Percentiles rank a stretch among this genome's conserved stretches.
These are phyloP conservation scores for Crenichthys baileyi DNA, from an alignment of 2,797 vertebrate genomes.

Conservation along the genomic window DNA sequence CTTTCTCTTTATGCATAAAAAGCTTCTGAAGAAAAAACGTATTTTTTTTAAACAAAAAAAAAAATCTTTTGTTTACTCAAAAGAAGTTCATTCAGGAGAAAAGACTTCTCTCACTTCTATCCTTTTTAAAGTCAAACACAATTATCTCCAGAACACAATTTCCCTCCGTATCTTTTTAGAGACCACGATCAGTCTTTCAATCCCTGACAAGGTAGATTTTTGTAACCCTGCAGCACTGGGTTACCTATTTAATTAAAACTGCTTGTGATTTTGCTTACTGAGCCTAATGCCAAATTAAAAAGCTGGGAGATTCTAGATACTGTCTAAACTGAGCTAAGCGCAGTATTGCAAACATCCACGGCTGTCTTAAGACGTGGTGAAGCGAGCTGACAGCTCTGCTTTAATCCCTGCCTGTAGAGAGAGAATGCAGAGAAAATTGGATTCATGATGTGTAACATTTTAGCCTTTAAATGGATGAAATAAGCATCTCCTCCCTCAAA, in stretches of 20 bases:
- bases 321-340: slow-evolving; percentile 60
- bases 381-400: slow-evolving; percentile 77
- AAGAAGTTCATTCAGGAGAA: slow-evolving; percentile 11
- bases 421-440: slow-evolving; percentile 79
- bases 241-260: slow-evolving; percentile 72
- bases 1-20: neutral
- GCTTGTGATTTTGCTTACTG: slow-evolving; percentile 72
- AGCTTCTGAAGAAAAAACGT: neutral
- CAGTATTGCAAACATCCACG: slow-evolving; percentile 68
- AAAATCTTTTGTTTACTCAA: slow-evolving; percentile 22
- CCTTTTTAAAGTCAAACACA: slow-evolving; percentile 46
- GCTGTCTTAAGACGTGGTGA: slow-evolving; percentile 75
- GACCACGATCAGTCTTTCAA: slow-evolving; percentile 46
- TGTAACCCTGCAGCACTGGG: slow-evolving; percentile 50
- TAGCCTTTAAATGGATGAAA: slow-evolving; percentile 81
- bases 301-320: slow-evolving; percentile 77
- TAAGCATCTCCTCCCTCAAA: slow-evolving; percentile 74
- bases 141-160: slow-evolving; percentile 57
- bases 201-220: slow-evolving; percentile 47
- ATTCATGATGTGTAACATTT: slow-evolving; percentile 83
- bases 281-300: slow-evolving; percentile 80
- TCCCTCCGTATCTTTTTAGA: slow-evolving; percentile 54
- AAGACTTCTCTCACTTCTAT: slow-evolving; percentile 17
- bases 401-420: slow-evolving; percentile 82
- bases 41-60: neutral